phyloP scores from a whole-genome alignment of 2,888 invertebrate species.

The Caenorhabditis uteleia region DNA sequence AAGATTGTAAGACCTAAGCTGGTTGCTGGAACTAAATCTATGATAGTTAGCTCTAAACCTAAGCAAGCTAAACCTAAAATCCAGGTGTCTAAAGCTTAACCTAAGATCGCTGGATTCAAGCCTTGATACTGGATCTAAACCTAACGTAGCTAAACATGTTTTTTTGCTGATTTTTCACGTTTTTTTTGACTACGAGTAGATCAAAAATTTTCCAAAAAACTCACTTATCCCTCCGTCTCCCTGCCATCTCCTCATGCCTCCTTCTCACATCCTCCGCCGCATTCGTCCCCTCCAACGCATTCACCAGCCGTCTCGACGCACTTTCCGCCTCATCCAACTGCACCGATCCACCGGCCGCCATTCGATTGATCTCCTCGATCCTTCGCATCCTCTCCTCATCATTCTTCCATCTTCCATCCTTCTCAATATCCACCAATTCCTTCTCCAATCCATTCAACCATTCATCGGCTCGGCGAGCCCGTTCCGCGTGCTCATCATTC shows the following conservation, averaged over 20 bases:
- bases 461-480: conserved; percentile 22
- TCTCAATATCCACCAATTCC: conserved; percentile 27
- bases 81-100: too few relatives aligned
- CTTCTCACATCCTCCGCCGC: conserved; percentile 39
- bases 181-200: too few relatives aligned
- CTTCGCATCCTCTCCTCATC: conserved; percentile 33
- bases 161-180: too few relatives aligned
- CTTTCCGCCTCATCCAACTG: conserved; percentile 44
- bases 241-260: conserved; percentile 27
- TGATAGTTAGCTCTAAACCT: too few relatives aligned
- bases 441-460: conserved; percentile 22
- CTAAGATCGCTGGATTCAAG: neutral
- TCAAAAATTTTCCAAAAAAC: neutral
- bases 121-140: too few relatives aligned
- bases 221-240: conserved; percentile 22
- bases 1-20: too few relatives aligned
- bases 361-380: conserved; percentile 44
- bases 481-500: conserved; percentile 44
- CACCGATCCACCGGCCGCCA: conserved; percentile 41
- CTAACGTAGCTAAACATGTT: too few relatives aligned
- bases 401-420: neutral
- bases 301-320: conserved; percentile 36
- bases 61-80: too few relatives aligned
- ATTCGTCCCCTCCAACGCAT: conserved; percentile 42
- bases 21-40: too few relatives aligned